Percentiles rank a stretch among this genome's conserved stretches.
These are phyloP conservation scores for Pristionchus exspectatus DNA, from an alignment of 2,888 invertebrate genomes.

Conservation along the genomic window DNA sequence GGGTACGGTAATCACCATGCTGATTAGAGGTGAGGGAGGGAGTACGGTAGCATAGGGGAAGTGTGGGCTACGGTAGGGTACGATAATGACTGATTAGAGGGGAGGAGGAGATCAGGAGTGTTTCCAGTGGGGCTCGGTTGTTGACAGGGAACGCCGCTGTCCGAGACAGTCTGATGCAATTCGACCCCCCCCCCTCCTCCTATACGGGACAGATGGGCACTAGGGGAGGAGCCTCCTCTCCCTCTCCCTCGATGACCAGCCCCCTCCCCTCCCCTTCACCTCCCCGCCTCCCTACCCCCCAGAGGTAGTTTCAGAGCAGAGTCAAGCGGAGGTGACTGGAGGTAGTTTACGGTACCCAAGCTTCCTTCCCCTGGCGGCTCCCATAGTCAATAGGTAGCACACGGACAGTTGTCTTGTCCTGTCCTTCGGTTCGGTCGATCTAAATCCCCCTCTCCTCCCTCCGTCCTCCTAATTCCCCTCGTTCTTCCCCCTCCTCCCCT, in stretches of 20 bases:
- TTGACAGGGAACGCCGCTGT: neutral
- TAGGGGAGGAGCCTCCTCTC: neutral
- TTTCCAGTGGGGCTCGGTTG: neutral
- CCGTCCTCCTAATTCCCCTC: neutral
- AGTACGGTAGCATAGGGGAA: neutral
- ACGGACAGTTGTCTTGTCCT: neutral
- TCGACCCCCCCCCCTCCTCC: conserved; percentile 8
- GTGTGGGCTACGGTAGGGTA: neutral
- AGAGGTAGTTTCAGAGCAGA: neutral
- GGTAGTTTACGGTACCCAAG: neutral
- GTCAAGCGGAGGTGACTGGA: neutral
- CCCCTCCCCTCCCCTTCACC: neutral
- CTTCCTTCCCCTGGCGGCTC: neutral
- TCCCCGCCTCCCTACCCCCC: neutral
- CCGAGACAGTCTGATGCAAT: conserved; percentile 40
- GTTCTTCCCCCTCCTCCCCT: neutral
- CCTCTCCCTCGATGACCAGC: neutral
- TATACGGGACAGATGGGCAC: conserved; percentile 38
- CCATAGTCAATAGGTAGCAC: neutral
- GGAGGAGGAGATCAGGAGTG: neutral
- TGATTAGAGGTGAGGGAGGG: neutral
- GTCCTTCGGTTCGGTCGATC: neutral
- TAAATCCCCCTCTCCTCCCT: conserved; percentile 1
- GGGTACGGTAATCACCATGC: neutral
- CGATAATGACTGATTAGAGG: neutral